phyloP scores from a whole-genome alignment of 2,113 vertebrate species.

The Serilophus lunatus region DNA sequence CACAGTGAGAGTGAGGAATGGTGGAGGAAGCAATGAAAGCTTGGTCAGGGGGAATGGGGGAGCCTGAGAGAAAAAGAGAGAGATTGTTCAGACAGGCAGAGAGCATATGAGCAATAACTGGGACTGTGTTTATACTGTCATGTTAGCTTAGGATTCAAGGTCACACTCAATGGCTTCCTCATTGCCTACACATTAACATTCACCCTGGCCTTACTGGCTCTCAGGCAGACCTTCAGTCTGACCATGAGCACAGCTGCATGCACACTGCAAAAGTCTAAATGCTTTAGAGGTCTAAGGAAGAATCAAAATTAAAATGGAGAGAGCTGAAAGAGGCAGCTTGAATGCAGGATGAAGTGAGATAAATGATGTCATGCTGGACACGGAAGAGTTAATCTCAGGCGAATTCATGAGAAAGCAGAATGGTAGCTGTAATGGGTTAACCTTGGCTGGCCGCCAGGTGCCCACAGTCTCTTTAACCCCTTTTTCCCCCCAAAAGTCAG shows the following conservation, averaged over 20 bases:
- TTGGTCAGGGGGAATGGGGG: background rate
- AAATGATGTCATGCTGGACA: background rate
- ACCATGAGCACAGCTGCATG: constrained; percentile 7
- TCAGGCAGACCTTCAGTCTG: background rate
- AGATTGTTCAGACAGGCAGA: constrained; percentile 36
- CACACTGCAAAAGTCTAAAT: background rate
- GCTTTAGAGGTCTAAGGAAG: background rate
- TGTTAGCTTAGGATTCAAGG: constrained; percentile 51
- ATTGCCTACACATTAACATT: background rate
- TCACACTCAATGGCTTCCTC: constrained; percentile 47
- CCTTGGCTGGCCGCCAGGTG: too few species aligned
- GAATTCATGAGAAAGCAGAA: background rate
- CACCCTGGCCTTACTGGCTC: background rate
- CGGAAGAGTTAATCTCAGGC: background rate
- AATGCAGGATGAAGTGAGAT: background rate
- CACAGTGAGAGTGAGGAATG: background rate
- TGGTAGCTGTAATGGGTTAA: too few species aligned
- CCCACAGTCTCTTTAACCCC: too few species aligned
- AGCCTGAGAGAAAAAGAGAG: constrained; percentile 23
- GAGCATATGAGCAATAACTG: background rate
- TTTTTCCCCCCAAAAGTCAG: too few species aligned
- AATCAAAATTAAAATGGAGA: background rate
- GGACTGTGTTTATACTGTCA: constrained; percentile 45
- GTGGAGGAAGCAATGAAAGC: constrained; percentile 44
- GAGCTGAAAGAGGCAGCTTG: background rate